Percentiles rank a stretch among this genome's conserved stretches.
Evolutionary conservation across 2,797 vertebrate species (phyloP).

Genomic region (Ctenochaetus hawaiiensis): DNA sequence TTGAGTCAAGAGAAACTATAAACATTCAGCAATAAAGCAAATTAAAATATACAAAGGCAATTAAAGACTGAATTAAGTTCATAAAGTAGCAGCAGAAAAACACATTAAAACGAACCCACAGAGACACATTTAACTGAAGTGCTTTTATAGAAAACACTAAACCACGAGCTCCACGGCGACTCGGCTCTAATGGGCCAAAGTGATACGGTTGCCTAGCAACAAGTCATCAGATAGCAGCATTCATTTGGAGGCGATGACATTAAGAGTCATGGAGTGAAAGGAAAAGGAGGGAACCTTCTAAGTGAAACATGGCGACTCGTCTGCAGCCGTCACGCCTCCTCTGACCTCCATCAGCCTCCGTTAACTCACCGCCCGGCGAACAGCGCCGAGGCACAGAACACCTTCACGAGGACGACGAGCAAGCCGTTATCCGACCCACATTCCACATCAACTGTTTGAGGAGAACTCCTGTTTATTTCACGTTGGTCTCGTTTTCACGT

Average conservation of each 20-base stretch:
- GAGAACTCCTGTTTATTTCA: too few relatives aligned
- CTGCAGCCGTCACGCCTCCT: conserved; percentile 8
- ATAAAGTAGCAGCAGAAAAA: conserved; percentile 24
- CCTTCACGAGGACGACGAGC: neutral
- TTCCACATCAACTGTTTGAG: too few relatives aligned
- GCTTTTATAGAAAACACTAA: conserved; percentile 12
- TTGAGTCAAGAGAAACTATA: conserved; percentile 8
- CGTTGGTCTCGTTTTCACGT: too few relatives aligned
- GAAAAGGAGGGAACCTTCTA: conserved; percentile 1
- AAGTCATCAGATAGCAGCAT: conserved; percentile 19
- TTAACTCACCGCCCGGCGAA: neutral
- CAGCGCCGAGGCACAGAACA: neutral
- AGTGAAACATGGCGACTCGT: conserved; percentile 7
- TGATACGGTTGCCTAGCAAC: conserved; percentile 43
- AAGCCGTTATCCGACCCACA: neutral
- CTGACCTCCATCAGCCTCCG: conserved; percentile 6
- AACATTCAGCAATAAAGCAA: conserved; percentile 5
- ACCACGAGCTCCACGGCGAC: neutral
- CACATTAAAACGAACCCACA: conserved; percentile 33
- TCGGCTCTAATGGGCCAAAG: conserved; percentile 32
- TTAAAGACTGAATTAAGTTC: conserved; percentile 29
- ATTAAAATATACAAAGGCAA: conserved; percentile 27
- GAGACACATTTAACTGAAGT: conserved; percentile 26
- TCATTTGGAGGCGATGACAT: conserved; percentile 21
- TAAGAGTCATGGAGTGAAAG: conserved; percentile 23